phyloP scores from a whole-genome alignment of 2,113 vertebrate genomes.

The Cottus gobio region DNA sequence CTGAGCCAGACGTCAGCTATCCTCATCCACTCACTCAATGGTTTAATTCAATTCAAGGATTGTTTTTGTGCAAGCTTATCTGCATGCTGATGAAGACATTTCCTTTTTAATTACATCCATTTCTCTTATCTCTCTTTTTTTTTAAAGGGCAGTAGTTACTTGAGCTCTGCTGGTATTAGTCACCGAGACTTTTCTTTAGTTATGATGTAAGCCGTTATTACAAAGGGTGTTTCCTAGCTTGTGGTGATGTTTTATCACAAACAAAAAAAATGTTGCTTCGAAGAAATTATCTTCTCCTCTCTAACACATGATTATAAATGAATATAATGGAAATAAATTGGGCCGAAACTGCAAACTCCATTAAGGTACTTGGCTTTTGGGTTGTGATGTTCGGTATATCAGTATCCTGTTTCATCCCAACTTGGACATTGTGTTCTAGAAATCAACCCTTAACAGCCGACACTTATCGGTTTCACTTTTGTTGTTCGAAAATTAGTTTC shows the following conservation, averaged over 20 bases:
- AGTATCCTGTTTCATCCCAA: not conserved
- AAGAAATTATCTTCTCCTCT: not conserved
- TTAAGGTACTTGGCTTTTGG: not conserved
- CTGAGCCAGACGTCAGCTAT: constrained; percentile 27
- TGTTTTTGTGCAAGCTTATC: not conserved
- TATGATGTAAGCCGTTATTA: not conserved
- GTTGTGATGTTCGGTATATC: not conserved
- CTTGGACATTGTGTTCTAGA: not conserved
- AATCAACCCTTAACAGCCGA: not conserved
- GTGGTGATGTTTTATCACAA: not conserved
- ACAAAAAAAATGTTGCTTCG: not conserved
- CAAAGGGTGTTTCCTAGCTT: constrained; percentile 21
- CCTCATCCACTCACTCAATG: constrained; percentile 24
- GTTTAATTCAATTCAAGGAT: too few species aligned
- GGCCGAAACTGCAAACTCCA: not conserved
- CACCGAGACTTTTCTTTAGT: not conserved
- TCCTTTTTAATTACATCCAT: not conserved
- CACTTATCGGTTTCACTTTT: not conserved
- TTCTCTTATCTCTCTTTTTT: too few species aligned
- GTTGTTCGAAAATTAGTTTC: not conserved
- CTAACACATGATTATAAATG: not conserved
- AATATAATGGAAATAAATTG: not conserved
- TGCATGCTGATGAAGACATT: too few species aligned
- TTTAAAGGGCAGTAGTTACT: not conserved
- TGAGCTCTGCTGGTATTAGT: not conserved